phyloP scores from a whole-genome alignment of 2,113 vertebrate genomes.

The Cottus gobio region DNA sequence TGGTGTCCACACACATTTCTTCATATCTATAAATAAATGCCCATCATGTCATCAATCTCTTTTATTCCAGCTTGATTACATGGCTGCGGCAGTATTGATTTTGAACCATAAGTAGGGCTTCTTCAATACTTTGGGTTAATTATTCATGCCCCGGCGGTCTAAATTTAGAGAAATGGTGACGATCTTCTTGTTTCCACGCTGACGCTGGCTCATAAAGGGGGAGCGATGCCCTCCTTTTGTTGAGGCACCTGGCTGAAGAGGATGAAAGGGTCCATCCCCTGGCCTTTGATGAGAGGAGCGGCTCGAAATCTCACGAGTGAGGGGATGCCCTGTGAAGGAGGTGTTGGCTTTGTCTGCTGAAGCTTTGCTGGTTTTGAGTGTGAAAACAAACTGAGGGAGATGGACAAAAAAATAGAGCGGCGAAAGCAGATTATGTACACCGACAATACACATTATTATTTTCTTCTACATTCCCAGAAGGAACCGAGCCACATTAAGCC shows the following conservation, averaged over 20 bases:
- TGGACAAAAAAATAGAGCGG: background rate
- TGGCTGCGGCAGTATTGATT: conserved; percentile 64
- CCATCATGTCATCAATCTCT: conserved; percentile 37
- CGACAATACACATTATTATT: background rate
- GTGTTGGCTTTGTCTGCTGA: conserved; percentile 11
- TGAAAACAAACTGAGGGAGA: conserved; percentile 5
- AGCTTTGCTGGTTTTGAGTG: background rate
- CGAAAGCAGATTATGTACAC: background rate
- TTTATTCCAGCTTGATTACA: conserved; percentile 23
- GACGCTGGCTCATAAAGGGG: background rate
- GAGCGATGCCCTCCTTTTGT: conserved; percentile 2
- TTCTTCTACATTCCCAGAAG: background rate
- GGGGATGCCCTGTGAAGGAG: conserved; percentile 25
- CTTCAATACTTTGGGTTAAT: conserved; percentile 47
- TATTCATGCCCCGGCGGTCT: conserved; percentile 44
- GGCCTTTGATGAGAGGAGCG: conserved; percentile 25
- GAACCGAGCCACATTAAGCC: background rate
- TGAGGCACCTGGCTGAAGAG: conserved; percentile 13
- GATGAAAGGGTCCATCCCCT: conserved; percentile 13
- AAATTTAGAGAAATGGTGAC: conserved; percentile 25
- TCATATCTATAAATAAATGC: conserved; percentile 17
- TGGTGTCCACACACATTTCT: background rate
- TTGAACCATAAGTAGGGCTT: conserved; percentile 29
- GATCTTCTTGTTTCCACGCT: conserved; percentile 30
- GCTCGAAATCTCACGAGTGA: conserved; percentile 24